phyloP scores from a whole-genome alignment of 2,888 invertebrate species.

The Caradrina kadenii region DNA sequence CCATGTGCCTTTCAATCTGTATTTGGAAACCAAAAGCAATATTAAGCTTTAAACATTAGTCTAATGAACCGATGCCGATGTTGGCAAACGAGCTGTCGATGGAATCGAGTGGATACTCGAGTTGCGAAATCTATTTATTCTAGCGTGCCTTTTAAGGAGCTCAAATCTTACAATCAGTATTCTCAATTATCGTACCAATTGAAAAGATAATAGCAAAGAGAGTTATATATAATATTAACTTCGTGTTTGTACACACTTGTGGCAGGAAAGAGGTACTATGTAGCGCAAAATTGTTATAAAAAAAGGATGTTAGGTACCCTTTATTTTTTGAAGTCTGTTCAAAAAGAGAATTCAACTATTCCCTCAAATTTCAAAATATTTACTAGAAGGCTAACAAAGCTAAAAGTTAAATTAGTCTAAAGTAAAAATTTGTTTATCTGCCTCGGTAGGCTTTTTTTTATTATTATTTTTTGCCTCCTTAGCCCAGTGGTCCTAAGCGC shows the following conservation, averaged over 20 bases:
- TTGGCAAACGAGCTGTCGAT: conserved; percentile 35
- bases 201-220: not conserved
- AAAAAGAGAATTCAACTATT: too few species aligned
- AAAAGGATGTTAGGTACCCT: too few species aligned
- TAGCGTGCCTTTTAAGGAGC: conserved; percentile 15
- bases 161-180: conserved; percentile 24
- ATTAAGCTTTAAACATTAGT: not conserved
- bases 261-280: too few species aligned
- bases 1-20: not conserved
- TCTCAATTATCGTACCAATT: conserved; percentile 30
- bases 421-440: too few species aligned
- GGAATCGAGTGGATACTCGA: conserved; percentile 24
- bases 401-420: too few species aligned
- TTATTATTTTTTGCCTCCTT: too few species aligned
- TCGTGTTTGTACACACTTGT: not conserved
- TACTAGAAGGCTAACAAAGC: too few species aligned
- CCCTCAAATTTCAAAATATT: too few species aligned
- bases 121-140: conserved; percentile 43
- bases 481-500: too few species aligned
- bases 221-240: not conserved
- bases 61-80: conserved; percentile 33
- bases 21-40: conserved; percentile 20
- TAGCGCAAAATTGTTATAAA: too few species aligned
- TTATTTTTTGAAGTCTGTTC: too few species aligned
- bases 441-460: too few species aligned